These are phyloP conservation scores for Bacillus rossius DNA, from an alignment of 1,140 invertebrate genomes.

Conservation along the genomic window DNA sequence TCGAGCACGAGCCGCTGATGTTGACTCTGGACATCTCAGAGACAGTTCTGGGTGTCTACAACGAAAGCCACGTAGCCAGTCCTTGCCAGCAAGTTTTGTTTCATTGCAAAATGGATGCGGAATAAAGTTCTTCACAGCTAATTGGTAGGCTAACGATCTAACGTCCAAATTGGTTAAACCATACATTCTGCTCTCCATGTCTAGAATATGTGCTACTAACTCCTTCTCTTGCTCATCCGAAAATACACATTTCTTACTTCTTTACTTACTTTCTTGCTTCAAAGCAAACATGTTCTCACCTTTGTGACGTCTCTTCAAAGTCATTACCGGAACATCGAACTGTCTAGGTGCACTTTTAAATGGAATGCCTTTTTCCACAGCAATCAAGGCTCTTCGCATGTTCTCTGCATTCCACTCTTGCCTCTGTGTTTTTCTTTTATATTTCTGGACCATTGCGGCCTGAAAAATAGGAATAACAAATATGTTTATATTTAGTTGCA, in stretches of 20 bases:
- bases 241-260: constrained; percentile 5
- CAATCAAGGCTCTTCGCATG: neutral
- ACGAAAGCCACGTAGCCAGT: constrained; percentile 38
- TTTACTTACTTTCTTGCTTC: neutral
- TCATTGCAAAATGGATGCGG: constrained; percentile 1
- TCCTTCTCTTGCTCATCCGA: constrained; percentile 5
- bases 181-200: constrained; percentile 8
- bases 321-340: neutral
- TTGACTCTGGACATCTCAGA: constrained; percentile 12
- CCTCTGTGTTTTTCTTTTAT: constrained; percentile 3
- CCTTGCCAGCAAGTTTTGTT: constrained; percentile 18
- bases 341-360: neutral
- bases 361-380: neutral
- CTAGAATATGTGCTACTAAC: constrained; percentile 1
- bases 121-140: constrained; percentile 3
- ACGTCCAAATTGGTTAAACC: constrained; percentile 6
- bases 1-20: constrained; percentile 16
- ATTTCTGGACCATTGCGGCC: neutral
- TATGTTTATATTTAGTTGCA: too few relatives aligned
- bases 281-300: too few relatives aligned
- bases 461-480: too few relatives aligned
- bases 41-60: constrained; percentile 32
- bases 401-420: constrained; percentile 3
- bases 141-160: neutral
- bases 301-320: neutral